Evolutionary conservation across 1,140 invertebrate species (phyloP).

Genomic region (Brachionus sp.): DNA sequence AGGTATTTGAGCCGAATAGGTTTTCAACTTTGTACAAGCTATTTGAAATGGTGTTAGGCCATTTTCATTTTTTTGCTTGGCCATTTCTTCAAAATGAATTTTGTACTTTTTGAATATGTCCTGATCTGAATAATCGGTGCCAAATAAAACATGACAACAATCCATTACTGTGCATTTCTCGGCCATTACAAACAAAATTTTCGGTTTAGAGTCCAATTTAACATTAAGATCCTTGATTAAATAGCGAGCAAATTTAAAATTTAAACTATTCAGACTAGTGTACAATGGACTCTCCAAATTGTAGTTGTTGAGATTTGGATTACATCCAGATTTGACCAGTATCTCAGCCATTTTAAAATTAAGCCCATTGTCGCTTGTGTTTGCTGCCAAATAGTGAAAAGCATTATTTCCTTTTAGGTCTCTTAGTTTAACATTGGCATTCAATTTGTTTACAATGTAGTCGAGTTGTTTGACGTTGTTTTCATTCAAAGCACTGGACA

Average conservation of each 20-base stretch:
- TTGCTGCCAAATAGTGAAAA: constrained; percentile 54
- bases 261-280: constrained; percentile 50
- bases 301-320: constrained; percentile 53
- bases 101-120: background rate
- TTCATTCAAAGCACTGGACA: constrained; percentile 53
- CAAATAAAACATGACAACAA: background rate
- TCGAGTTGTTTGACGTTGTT: constrained; percentile 55
- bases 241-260: background rate
- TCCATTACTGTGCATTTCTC: background rate
- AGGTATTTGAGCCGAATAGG: background rate
- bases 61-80: background rate
- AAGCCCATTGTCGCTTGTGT: constrained; percentile 44
- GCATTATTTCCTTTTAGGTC: constrained; percentile 60
- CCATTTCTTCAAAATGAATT: constrained; percentile 9
- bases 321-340: constrained; percentile 57
- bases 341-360: constrained; percentile 57
- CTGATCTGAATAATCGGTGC: background rate
- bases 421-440: constrained; percentile 55
- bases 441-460: constrained; percentile 58
- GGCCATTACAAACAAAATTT: constrained; percentile 1
- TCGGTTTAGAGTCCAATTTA: background rate
- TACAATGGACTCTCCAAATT: constrained; percentile 56
- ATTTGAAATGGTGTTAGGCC: constrained; percentile 12
- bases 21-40: background rate
- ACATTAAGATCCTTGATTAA: background rate